Evolutionary conservation across 2,113 vertebrate genomes (phyloP), one percentile per base, ranked within the genome.

Genomic region (Archocentrus centrarchus): DNA sequence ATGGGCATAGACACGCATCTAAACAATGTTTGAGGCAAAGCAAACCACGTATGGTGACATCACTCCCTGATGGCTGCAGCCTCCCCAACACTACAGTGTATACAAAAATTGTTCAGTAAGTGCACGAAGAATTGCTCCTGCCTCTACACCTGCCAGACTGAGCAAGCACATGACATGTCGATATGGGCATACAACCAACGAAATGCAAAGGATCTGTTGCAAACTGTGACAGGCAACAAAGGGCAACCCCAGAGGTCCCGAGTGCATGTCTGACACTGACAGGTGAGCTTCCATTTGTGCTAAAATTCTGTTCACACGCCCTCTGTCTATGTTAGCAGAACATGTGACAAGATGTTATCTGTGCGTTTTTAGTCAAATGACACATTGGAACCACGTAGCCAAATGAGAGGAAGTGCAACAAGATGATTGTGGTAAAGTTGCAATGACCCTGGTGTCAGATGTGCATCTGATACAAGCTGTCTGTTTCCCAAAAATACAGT

Each of bases 281-380:
- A 50, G 64, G 8, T n/a, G 44, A n/a, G 47, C 68, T 55, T 55
- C 27, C 68, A 35, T 73, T 73, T 73, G 68, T 55, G 68, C 27
- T 47, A 55, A 55, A 73, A n/a, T 50, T 30, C 24, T 3, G 6
- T 73, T 73, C 27, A 55, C 68, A n/a, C n/a, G 11, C 0, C 47
- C 4, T 8, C 68, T 73, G 47, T 3, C 27, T 35, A 0, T 55
- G 68, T 55, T 73, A 17, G 27, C 68, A n/a, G 24, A 73, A n/a
- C 68, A 32, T 44, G 17, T 53, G 66, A 13, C 17, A 17, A 32
- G 24, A 53, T 70, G 44, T 70, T 53, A 70, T 53, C 44, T 53
- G 15, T 5, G 44, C 0, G 18, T 70, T 53, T 70, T 13, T 70
- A 70, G 66, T 8, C 44, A 32, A 53, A 73, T 73, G 18, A 73